phyloP scores from a whole-genome alignment of 2,113 vertebrate genomes.

The Ginglymostoma cirratum region DNA sequence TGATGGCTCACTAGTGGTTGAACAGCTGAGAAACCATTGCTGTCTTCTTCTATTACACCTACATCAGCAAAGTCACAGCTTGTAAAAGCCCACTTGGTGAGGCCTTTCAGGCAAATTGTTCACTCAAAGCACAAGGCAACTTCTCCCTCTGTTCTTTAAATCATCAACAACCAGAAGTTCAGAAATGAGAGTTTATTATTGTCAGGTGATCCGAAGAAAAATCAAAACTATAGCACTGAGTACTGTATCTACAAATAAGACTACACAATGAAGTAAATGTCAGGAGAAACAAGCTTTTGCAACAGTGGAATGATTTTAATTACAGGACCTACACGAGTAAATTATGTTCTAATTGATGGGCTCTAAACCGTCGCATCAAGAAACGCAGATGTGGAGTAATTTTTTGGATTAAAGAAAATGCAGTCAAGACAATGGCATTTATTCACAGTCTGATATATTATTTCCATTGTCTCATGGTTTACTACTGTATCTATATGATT shows the following conservation, averaged over 20 bases:
- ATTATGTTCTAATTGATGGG: neutral
- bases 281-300: neutral
- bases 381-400: neutral
- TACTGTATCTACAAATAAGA: neutral
- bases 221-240: neutral
- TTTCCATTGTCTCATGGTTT: neutral
- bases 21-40: constrained; percentile 56
- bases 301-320: neutral
- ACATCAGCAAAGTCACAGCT: constrained; percentile 59
- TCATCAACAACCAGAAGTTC: no score
- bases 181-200: neutral
- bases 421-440: neutral
- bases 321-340: neutral
- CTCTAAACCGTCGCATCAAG: neutral
- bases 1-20: constrained; percentile 56
- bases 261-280: neutral
- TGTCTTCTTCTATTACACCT: constrained; percentile 64
- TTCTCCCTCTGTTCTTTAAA: neutral
- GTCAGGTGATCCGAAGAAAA: neutral
- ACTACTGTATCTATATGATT: neutral
- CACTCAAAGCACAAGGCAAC: neutral
- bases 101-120: constrained; percentile 1
- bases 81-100: constrained; percentile 25
- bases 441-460: neutral
- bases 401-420: neutral